Conservation (phyloP, 2,888 invertebrate genomes). For the Arctia plantaginis region DNA sequence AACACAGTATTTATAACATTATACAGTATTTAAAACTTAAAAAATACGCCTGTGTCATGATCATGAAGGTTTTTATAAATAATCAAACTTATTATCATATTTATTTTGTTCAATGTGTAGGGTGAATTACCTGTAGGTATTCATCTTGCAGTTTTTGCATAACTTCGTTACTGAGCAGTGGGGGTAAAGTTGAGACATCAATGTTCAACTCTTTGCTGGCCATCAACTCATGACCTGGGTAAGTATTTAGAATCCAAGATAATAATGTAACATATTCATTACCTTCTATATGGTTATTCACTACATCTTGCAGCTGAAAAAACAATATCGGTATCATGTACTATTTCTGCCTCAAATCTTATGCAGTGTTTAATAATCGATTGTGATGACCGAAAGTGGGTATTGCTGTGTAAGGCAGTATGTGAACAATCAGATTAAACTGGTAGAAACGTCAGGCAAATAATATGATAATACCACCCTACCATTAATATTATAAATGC, state of each 20-base stretch:
- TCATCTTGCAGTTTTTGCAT: slow-evolving; percentile 93
- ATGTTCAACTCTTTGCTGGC: slow-evolving; percentile 94
- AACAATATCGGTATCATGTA: background rate
- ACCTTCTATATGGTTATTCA: slow-evolving; percentile 95
- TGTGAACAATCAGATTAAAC: too few relatives aligned
- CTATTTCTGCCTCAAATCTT: background rate
- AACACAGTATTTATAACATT: background rate
- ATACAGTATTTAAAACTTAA: background rate
- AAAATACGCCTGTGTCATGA: background rate
- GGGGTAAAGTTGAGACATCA: slow-evolving; percentile 89
- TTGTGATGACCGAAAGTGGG: too few relatives aligned
- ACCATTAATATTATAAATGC: too few relatives aligned
- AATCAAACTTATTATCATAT: too few relatives aligned
- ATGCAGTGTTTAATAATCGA: too few relatives aligned
- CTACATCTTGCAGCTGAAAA: slow-evolving; percentile 93
- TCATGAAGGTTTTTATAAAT: background rate
- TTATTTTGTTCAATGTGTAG: background rate
- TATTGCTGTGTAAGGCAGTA: too few relatives aligned
- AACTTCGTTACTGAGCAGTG: slow-evolving; percentile 91
- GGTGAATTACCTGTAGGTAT: slow-evolving; percentile 88
- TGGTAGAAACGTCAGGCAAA: too few relatives aligned
- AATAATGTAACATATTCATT: slow-evolving; percentile 98
- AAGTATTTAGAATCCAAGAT: slow-evolving; percentile 97
- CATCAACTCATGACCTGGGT: slow-evolving; percentile 95
- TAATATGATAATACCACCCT: too few relatives aligned